Conservation (phyloP, 1,140 invertebrate genomes). For the Drosophila nigrodunni region DNA sequence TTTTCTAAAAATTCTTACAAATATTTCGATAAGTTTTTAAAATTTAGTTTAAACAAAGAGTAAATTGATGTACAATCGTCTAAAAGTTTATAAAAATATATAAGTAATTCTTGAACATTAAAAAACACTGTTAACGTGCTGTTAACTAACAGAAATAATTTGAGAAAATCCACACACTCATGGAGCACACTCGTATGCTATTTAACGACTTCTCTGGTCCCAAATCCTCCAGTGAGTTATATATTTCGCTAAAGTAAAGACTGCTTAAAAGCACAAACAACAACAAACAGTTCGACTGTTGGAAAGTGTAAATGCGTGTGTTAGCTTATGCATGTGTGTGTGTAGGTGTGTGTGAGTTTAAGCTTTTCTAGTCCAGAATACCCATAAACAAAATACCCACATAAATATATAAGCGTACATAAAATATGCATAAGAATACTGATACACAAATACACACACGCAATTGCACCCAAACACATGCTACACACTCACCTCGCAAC, state of each 20-base stretch:
- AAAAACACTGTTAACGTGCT: neutral
- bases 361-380: slow-evolving; percentile 18
- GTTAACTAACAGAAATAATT: slow-evolving; percentile 6
- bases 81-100: no score
- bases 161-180: neutral
- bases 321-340: neutral
- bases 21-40: no score
- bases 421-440: slow-evolving; percentile 61
- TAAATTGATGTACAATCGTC: no score
- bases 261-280: slow-evolving; percentile 17
- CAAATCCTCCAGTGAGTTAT: slow-evolving; percentile 18
- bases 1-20: no score
- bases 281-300: slow-evolving; percentile 14
- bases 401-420: slow-evolving; percentile 37
- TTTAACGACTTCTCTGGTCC: neutral
- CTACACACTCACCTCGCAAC: slow-evolving; percentile 6
- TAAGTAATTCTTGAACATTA: no score
- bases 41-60: no score
- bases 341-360: slow-evolving; percentile 1
- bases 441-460: slow-evolving; percentile 21
- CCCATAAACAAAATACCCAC: slow-evolving; percentile 54
- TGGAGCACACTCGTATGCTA: neutral
- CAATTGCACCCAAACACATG: slow-evolving; percentile 22
- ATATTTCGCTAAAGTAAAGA: slow-evolving; percentile 19
- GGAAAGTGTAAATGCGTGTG: neutral